Conservation (phyloP, 2,888 invertebrate genomes). For the Pseudoips prasinana region DNA sequence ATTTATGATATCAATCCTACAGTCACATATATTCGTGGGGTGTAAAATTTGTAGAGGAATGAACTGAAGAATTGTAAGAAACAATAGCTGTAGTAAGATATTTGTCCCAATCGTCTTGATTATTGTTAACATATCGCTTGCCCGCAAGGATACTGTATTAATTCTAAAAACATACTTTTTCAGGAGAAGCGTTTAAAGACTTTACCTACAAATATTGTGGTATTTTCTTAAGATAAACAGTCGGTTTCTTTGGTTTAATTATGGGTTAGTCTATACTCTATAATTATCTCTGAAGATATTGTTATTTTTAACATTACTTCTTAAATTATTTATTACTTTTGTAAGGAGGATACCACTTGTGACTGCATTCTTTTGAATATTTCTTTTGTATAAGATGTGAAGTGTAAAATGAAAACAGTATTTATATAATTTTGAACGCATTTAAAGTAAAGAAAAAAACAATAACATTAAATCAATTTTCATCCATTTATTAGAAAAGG, state of each 20-base stretch:
- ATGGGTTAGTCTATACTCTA: constrained; percentile 13
- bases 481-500: neutral
- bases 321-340: constrained; percentile 17
- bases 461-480: no score
- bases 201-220: constrained; percentile 1
- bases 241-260: constrained; percentile 4
- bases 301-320: constrained; percentile 12
- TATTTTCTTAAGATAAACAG: constrained; percentile 2
- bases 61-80: no score
- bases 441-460: neutral
- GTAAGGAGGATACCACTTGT: no score
- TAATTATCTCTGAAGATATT: constrained; percentile 14
- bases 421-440: constrained; percentile 7
- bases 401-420: constrained; percentile 15
- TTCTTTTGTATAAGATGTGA: constrained; percentile 10
- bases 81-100: no score
- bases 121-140: constrained; percentile 1
- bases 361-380: constrained; percentile 16
- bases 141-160: constrained; percentile 2
- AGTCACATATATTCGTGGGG: no score
- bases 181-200: neutral
- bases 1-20: no score
- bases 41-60: no score
- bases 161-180: constrained; percentile 1
- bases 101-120: no score